A percentile compares a stretch with the other conserved stretches of the same genome.
phyloP scores from a whole-genome alignment of 2,888 invertebrate species.

The Drosophila kokeensis region DNA sequence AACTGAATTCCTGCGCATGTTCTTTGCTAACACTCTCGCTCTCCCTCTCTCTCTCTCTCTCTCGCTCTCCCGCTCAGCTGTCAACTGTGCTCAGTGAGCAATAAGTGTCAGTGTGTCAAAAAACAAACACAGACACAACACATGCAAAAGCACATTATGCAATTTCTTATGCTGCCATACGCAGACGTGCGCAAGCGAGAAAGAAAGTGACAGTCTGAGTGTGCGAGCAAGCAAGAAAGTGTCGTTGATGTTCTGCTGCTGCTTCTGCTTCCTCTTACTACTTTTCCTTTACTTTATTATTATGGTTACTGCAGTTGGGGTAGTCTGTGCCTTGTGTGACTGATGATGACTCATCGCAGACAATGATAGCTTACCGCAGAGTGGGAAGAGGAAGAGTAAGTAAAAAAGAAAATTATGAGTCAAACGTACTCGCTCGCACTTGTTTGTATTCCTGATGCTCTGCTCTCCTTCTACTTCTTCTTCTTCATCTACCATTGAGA shows the following conservation, averaged over 20 bases:
- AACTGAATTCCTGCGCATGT: slow-evolving; percentile 56
- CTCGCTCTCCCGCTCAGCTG: slow-evolving; percentile 20
- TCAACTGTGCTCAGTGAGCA: slow-evolving; percentile 47
- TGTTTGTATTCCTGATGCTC: slow-evolving; percentile 40
- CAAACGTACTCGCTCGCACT: slow-evolving; percentile 26
- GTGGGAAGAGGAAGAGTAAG: background rate
- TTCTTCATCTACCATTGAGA: slow-evolving; percentile 1
- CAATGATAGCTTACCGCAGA: background rate
- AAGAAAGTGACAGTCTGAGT: slow-evolving; percentile 44
- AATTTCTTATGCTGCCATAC: slow-evolving; percentile 65
- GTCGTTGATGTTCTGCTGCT: slow-evolving; percentile 20
- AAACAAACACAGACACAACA: slow-evolving; percentile 19
- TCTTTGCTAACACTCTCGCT: slow-evolving; percentile 11
- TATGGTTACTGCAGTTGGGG: slow-evolving; percentile 46
- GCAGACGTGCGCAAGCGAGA: slow-evolving; percentile 40
- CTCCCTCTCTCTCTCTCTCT: slow-evolving; percentile 15
- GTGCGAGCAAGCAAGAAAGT: slow-evolving; percentile 31
- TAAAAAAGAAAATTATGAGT: slow-evolving; percentile 13
- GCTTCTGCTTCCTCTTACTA: slow-evolving; percentile 20
- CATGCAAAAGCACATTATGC: slow-evolving; percentile 64
- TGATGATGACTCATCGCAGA: slow-evolving; percentile 46
- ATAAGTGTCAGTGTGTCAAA: slow-evolving; percentile 84
- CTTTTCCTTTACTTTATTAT: slow-evolving; percentile 19
- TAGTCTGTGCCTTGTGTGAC: slow-evolving; percentile 39
- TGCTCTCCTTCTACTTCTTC: slow-evolving; percentile 16